Evolutionary conservation across 2,797 vertebrate genomes (phyloP), one percentile per base, ranked within the genome.

Genomic region (Tinamus major): DNA sequence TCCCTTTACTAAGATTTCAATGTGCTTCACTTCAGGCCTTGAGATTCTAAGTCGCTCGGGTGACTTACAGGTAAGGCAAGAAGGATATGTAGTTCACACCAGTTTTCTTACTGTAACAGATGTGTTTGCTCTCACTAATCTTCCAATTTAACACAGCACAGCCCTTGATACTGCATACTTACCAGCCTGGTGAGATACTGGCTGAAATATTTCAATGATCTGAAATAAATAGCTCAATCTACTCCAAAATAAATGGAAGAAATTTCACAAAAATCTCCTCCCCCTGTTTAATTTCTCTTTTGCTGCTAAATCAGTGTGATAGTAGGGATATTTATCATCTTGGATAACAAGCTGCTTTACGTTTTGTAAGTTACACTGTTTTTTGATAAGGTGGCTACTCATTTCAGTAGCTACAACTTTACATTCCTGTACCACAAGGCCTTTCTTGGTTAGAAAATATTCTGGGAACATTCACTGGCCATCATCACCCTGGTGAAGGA

Each of bases 281-380:
- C 17, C 2, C 27, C 68, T n/a, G 29, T 55, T 72, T 78, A 71
- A 39, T 51, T 71, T 86, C 62, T 24, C n/a, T 70, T 92, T 44
- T 69, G 18, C 70, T 62, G 67, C 35, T 21, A 33, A 84, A n/a
- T 59, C 42, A 10, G 13, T 10, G 23, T 8, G 13, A 35, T 0
- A 3, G 37, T 12, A 58, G 31, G 27, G 77, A 19, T 35, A 68
- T 92, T 68, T 80, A 31, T 41, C 42, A 17, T 33, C 72, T 24
- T 46, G 26, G 18, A 5, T 23, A 24, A 7, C 3, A 13, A 92
- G 24, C 6, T 44, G 46, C 37, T 74, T 6, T 13, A 51, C 29
- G 77, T 48, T 33, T 74, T 63, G 7, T 19, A 20, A 67, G 24
- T 74, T 19, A 9, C 18, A 3, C 0, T 5, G 5, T 4, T 0